Evolutionary conservation across 1,140 invertebrate genomes (phyloP).

Genomic region (Drosophila varians): DNA sequence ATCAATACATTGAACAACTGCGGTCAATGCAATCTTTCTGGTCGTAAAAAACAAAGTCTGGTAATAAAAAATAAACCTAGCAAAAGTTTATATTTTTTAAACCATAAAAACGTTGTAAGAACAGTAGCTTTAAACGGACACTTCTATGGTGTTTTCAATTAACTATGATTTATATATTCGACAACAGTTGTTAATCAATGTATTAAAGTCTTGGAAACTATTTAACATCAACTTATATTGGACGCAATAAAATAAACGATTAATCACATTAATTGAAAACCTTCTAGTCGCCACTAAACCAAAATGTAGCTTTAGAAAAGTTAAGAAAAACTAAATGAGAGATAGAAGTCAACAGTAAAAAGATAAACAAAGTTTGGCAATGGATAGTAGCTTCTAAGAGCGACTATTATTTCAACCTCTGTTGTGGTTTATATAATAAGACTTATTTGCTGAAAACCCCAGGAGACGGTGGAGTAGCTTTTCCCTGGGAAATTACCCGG

Average conservation of each 20-base stretch:
- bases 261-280: background rate
- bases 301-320: background rate
- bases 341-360: no score
- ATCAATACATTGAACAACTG: slow-evolving; percentile 18
- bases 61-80: background rate
- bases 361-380: background rate
- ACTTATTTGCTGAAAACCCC: background rate
- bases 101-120: background rate
- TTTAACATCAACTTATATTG: background rate
- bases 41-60: background rate
- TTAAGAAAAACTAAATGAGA: background rate
- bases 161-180: background rate
- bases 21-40: slow-evolving; percentile 7
- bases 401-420: background rate
- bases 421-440: background rate
- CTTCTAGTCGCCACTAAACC: background rate
- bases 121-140: background rate
- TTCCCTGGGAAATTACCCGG: slow-evolving; percentile 3
- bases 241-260: background rate
- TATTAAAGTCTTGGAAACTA: background rate
- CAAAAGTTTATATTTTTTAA: background rate
- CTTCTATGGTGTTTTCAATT: background rate
- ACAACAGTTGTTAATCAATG: background rate
- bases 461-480: background rate
- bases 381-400: background rate